Evolutionary conservation across 2,888 invertebrate species (phyloP), one percentile per base, ranked within the genome.

Genomic region (Pachliopta kotzebuea): DNA sequence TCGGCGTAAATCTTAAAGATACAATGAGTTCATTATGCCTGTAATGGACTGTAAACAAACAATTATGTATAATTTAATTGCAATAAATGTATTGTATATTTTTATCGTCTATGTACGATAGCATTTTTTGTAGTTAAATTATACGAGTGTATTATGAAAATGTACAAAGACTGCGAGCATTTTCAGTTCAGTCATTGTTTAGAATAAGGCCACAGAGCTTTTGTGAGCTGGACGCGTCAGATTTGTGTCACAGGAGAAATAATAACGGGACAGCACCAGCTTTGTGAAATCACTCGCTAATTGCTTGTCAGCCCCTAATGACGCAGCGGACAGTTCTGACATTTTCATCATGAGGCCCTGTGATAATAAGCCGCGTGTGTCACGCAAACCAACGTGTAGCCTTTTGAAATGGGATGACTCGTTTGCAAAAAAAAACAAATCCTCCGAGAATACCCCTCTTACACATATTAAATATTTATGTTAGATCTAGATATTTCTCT

Each of bases 221-320:
- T 61, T 61, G 61, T 65, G 24, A 65, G 57, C 60, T 62, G 65
- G 65, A 65, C 68, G 59, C 60, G 65, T 63, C 63, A 60, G 59
- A 61, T 63, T 60, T 59, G 49, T 67, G 67, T 67, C 65, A 69
- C 60, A 54, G 61, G 45, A 58, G 55, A 62, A 69, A 67, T 68
- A 68, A 66, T 66, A 67, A 69, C 62, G 66, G 58, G 60, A 62
- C 65, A 60, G 45, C 20, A 42, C 9, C 42, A 62, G 66, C 63
- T 62, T 61, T 59, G 65, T 67, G 57, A 68, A 66, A 68, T 64
- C 65, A 64, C 66, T 53, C 60, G 65, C 65, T 69, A 69, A 68
- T 69, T 65, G 68, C 65, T 59, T 59, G 65, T 62, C 68, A 66
- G 56, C 42, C 62, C 60, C 57, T 67, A 65, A 62, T 63, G 61